Evolutionary conservation across 2,113 vertebrate genomes (phyloP).

Genomic region (Mungos mungo): DNA sequence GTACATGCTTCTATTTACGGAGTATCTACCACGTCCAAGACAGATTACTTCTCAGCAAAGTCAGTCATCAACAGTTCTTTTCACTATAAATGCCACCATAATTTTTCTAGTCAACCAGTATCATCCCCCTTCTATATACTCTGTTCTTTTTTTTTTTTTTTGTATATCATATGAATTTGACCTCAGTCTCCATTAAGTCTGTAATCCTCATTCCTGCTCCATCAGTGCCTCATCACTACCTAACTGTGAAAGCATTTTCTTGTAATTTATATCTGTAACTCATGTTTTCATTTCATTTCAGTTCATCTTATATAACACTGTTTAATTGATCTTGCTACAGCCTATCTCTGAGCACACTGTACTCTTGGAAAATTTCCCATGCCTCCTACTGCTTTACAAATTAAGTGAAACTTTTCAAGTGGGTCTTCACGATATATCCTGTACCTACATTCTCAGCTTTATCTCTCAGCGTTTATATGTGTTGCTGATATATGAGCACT

Average conservation of each 20-base stretch:
- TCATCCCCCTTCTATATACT: neutral
- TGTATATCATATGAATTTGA: neutral
- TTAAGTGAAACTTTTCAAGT: neutral
- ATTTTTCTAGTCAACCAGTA: neutral
- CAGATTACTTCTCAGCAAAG: neutral
- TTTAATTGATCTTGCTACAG: neutral
- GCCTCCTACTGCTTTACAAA: neutral
- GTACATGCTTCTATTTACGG: neutral
- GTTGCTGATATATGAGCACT: neutral
- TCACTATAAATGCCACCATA: neutral
- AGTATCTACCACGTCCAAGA: neutral
- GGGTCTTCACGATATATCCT: neutral
- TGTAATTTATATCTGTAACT: neutral
- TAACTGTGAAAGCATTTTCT: neutral
- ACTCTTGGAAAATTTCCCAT: neutral
- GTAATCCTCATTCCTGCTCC: neutral
- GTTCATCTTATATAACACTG: neutral
- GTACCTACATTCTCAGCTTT: neutral
- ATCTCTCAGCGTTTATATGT: neutral
- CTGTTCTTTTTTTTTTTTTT: neutral
- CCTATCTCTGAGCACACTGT: neutral
- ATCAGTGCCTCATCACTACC: neutral
- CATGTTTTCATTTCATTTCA: neutral
- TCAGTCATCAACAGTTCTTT: neutral
- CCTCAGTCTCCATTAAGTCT: neutral